Evolutionary conservation across 2,797 vertebrate species (phyloP).

Genomic region (Artibeus lituratus): DNA sequence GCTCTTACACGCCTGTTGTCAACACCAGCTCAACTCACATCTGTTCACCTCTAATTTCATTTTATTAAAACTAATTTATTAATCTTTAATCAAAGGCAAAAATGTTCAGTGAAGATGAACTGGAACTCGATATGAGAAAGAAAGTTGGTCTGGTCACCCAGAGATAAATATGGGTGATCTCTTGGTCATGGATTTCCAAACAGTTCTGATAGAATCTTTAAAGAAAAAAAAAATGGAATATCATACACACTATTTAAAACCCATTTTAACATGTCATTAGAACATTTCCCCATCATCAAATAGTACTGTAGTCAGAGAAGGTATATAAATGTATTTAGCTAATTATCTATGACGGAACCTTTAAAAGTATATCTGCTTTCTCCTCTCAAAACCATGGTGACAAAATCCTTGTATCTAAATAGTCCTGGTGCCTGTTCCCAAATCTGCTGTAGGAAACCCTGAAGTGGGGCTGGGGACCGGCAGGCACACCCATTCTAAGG

Average conservation of each 20-base stretch:
- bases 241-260: background rate
- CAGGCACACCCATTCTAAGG: rapidly evolving
- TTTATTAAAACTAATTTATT: background rate
- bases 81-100: background rate
- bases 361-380: background rate
- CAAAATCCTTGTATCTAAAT: too few species aligned
- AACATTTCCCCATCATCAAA: background rate
- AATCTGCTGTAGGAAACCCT: background rate
- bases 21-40: background rate
- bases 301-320: background rate
- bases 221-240: background rate
- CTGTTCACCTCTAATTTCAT: background rate
- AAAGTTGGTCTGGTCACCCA: background rate
- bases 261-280: background rate
- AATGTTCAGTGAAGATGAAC: background rate
- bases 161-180: background rate
- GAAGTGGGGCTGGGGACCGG: rapidly evolving
- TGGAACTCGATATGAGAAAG: background rate
- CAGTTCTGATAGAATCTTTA: background rate
- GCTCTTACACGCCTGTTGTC: background rate
- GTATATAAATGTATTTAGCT: background rate
- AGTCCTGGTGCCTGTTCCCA: background rate
- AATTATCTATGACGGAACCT: background rate
- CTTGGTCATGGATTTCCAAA: background rate
- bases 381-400: background rate